A percentile compares a stretch with the other conserved stretches of the same genome.
Conservation (phyloP, 2,888 invertebrate species). For the Aricia artaxerxes region DNA sequence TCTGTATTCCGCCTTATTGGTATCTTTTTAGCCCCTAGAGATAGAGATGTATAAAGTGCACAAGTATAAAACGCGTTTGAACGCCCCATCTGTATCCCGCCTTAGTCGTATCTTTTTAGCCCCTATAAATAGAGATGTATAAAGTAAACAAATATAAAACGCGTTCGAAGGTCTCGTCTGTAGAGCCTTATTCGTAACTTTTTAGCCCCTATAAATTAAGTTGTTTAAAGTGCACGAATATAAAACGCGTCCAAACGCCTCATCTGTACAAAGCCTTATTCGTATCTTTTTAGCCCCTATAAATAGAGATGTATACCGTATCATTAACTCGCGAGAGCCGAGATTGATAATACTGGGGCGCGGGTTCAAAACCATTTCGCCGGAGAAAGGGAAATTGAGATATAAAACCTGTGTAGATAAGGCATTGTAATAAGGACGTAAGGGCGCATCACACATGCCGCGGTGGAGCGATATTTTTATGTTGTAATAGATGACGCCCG, state of each 20-base stretch:
- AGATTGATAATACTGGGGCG: conserved; percentile 57
- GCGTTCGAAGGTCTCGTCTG: too few relatives aligned
- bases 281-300: conserved; percentile 35
- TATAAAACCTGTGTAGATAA: conserved; percentile 56
- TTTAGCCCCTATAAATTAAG: too few relatives aligned
- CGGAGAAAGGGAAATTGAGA: conserved; percentile 62
- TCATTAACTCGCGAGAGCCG: conserved; percentile 46
- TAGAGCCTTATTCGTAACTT: too few relatives aligned
- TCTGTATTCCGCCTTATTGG: not conserved
- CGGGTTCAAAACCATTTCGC: conserved; percentile 48
- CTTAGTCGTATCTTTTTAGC: not conserved
- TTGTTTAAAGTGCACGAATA: too few relatives aligned
- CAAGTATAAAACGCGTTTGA: too few relatives aligned
- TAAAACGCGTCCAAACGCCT: conserved; percentile 33
- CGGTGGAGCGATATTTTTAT: not conserved
- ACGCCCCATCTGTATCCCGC: not conserved
- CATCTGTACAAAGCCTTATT: not conserved
- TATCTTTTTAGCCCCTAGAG: conserved; percentile 36
- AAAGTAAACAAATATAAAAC: too few relatives aligned
- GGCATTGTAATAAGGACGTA: conserved; percentile 31
- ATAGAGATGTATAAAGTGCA: conserved; percentile 40
- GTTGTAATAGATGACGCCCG: too few relatives aligned
- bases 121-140: too few relatives aligned
- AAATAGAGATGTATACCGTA: conserved; percentile 45
- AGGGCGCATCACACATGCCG: conserved; percentile 4